Percentiles rank a stretch among this genome's conserved stretches.
Evolutionary conservation across 2,113 vertebrate species (phyloP).

Genomic region (Nestor notabilis): DNA sequence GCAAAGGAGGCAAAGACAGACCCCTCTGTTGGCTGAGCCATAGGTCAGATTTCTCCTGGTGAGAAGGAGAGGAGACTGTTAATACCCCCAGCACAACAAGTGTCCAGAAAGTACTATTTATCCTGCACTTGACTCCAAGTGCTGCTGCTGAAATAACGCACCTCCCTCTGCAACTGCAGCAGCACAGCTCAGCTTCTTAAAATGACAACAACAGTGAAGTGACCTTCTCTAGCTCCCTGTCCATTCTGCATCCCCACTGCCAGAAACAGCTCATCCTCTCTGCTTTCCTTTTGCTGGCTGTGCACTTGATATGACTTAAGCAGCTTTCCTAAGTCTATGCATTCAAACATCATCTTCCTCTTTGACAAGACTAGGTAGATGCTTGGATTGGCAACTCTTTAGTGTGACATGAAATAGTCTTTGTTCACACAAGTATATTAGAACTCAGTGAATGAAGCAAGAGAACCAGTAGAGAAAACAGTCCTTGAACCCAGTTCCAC

Average conservation of each 20-base stretch:
- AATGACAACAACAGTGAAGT: not conserved
- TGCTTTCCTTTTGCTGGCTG: not conserved
- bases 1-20: not conserved
- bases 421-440: not conserved
- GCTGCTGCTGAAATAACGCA: not conserved
- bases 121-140: not conserved
- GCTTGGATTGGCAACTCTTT: not conserved
- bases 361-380: not conserved
- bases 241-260: not conserved
- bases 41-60: not conserved
- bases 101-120: not conserved
- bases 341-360: not conserved
- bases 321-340: not conserved
- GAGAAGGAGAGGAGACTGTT: not conserved
- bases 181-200: not conserved
- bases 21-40: not conserved
- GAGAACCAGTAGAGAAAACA: not conserved
- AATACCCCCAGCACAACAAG: not conserved
- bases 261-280: not conserved
- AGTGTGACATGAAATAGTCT: not conserved
- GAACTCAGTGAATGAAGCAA: not conserved
- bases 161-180: not conserved
- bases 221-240: not conserved
- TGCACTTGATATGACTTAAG: not conserved
- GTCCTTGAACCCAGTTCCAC: not conserved